A percentile compares a stretch with the other conserved stretches of the same genome.
These are phyloP conservation scores for Tragulus kanchil DNA, from an alignment of 2,113 vertebrate species.

Conservation along the genomic window DNA sequence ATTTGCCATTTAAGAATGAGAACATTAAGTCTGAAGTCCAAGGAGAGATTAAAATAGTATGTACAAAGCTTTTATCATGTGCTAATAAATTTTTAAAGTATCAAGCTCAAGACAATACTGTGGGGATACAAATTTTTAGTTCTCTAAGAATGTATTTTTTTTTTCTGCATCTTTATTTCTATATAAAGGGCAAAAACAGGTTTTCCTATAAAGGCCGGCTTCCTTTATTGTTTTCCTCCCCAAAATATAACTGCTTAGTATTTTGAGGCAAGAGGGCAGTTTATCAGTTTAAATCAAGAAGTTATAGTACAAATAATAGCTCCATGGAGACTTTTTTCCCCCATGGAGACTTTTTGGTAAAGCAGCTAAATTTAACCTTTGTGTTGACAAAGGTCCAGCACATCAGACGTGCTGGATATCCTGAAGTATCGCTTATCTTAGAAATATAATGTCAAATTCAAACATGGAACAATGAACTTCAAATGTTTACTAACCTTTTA, in stretches of 20 bases:
- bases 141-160: background rate
- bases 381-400: background rate
- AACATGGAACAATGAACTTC: background rate
- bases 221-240: background rate
- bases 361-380: background rate
- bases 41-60: background rate
- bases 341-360: background rate
- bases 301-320: background rate
- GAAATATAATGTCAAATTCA: slow-evolving; percentile 1
- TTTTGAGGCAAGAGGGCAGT: background rate
- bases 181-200: background rate
- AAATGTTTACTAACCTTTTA: background rate
- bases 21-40: background rate
- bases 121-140: background rate
- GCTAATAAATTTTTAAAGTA: background rate
- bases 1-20: background rate
- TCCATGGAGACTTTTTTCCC: background rate
- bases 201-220: background rate
- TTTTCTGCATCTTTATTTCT: background rate
- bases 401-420: background rate
- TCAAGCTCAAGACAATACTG: background rate
- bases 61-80: background rate
- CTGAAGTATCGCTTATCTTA: background rate
- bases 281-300: slow-evolving; percentile 13
- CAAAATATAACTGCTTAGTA: background rate